Evolutionary conservation across 2,797 vertebrate genomes (phyloP).

Genomic region (Centropyge bicolor): DNA sequence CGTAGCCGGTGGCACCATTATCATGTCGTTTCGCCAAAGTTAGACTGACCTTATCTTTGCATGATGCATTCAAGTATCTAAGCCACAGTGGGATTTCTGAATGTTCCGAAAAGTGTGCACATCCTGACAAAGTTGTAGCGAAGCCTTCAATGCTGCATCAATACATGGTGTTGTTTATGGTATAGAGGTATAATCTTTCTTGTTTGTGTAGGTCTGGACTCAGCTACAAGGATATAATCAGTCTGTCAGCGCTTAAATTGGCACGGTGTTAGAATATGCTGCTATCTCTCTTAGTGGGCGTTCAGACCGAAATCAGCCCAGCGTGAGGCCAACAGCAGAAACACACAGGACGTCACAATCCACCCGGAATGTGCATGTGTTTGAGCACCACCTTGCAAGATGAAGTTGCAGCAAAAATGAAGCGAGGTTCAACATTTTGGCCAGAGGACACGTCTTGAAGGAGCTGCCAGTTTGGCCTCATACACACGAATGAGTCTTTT

Average conservation of each 20-base stretch:
- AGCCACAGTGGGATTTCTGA: conserved; percentile 19
- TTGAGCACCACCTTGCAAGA: background rate
- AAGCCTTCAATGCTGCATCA: background rate
- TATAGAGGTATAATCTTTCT: background rate
- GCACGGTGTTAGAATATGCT: too few species aligned
- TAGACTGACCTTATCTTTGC: conserved; percentile 56
- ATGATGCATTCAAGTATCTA: conserved; percentile 48
- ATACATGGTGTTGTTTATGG: background rate
- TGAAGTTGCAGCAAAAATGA: background rate
- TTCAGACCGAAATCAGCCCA: conserved; percentile 8
- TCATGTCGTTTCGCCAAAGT: conserved; percentile 50
- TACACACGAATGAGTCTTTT: background rate
- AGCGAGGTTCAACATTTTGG: background rate
- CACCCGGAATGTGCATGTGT: background rate
- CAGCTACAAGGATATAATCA: background rate
- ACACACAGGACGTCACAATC: background rate
- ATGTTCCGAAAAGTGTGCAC: conserved; percentile 13
- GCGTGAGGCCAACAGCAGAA: background rate
- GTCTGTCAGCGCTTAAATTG: background rate
- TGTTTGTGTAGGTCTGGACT: background rate
- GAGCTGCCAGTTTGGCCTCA: background rate
- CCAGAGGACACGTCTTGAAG: background rate
- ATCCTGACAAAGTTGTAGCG: background rate
- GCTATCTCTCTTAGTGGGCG: background rate
- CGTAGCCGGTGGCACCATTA: conserved; percentile 43